These are phyloP conservation scores for Phallusia fumigata DNA, from an alignment of 23 tunicate species.

Conservation along the genomic window DNA sequence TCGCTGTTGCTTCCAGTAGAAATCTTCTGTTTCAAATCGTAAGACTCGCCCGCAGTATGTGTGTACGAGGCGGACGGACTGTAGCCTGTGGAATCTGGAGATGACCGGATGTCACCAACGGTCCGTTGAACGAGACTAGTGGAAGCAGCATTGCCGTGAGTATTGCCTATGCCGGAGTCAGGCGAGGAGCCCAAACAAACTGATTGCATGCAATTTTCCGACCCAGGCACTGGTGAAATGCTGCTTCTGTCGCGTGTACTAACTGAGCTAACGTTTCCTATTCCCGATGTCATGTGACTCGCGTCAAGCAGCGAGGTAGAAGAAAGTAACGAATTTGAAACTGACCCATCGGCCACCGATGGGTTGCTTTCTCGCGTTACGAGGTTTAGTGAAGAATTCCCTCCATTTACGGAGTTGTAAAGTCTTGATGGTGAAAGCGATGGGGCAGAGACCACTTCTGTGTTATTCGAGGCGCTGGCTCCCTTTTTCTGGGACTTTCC, in stretches of 20 bases:
- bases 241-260: slow-evolving; percentile 14
- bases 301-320: slow-evolving; percentile 23
- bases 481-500: slow-evolving; percentile 42
- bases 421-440: slow-evolving; percentile 10
- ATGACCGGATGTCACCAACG: slow-evolving; percentile 11
- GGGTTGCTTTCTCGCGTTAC: background rate
- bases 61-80: slow-evolving; percentile 26
- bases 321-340: slow-evolving; percentile 6
- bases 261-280: slow-evolving; percentile 7
- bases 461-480: background rate
- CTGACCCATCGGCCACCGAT: slow-evolving; percentile 20
- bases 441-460: background rate
- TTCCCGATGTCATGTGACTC: slow-evolving; percentile 13
- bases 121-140: background rate
- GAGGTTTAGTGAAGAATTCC: background rate
- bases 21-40: background rate
- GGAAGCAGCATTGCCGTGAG: slow-evolving; percentile 13
- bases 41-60: background rate
- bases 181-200: slow-evolving; percentile 35
- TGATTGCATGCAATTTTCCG: background rate
- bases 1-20: background rate
- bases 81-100: slow-evolving; percentile 36
- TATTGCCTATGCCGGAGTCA: slow-evolving; percentile 48
- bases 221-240: slow-evolving; percentile 17
- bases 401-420: background rate